phyloP scores from a whole-genome alignment of 2,888 invertebrate genomes.

The Agapetus fuscipes region DNA sequence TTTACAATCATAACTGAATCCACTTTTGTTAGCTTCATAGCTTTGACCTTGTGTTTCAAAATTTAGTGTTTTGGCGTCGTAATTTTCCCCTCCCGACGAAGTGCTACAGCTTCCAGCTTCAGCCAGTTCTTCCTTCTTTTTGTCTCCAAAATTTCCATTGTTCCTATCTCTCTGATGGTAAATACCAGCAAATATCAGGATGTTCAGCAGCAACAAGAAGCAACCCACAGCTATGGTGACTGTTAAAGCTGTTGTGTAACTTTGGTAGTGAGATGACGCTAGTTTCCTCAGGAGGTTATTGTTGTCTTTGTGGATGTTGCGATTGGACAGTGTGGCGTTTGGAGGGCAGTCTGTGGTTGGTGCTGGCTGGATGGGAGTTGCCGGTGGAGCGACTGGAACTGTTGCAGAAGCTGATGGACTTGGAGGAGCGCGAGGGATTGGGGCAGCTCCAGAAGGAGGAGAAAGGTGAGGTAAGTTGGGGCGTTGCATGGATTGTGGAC shows the following conservation, averaged over 20 bases:
- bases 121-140: constrained; percentile 66
- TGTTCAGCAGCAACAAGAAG: constrained; percentile 69
- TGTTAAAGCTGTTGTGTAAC: constrained; percentile 79
- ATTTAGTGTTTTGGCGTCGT: constrained; percentile 45
- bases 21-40: constrained; percentile 41
- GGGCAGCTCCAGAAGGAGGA: constrained; percentile 30
- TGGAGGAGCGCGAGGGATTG: constrained; percentile 39
- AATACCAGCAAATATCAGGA: constrained; percentile 81
- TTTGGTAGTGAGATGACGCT: constrained; percentile 77
- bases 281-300: constrained; percentile 64
- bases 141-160: constrained; percentile 51
- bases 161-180: constrained; percentile 67
- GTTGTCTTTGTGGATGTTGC: constrained; percentile 47
- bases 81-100: constrained; percentile 46
- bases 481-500: constrained; percentile 62
- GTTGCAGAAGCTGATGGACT: constrained; percentile 34
- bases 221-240: constrained; percentile 83
- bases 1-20: constrained; percentile 48
- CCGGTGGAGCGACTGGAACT: constrained; percentile 30
- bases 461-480: constrained; percentile 52
- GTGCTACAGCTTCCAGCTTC: constrained; percentile 63
- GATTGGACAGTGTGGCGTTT: constrained; percentile 42
- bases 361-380: constrained; percentile 25
- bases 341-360: constrained; percentile 69
- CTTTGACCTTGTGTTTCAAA: constrained; percentile 39